These are phyloP conservation scores for Allophyes oxyacanthae DNA, from an alignment of 2,888 invertebrate genomes.

Conservation along the genomic window DNA sequence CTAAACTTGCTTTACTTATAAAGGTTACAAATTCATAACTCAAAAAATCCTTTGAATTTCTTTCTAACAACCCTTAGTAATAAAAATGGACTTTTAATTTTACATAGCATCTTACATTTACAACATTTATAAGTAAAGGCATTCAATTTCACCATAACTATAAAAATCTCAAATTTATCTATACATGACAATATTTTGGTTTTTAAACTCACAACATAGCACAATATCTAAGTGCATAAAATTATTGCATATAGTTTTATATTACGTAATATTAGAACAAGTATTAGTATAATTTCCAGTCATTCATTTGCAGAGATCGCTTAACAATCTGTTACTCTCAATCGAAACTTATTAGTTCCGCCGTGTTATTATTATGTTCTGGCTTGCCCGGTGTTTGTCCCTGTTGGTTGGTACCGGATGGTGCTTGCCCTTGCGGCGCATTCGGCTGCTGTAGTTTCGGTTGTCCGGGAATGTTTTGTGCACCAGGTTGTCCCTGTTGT, in stretches of 20 bases:
- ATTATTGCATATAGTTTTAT: conserved; percentile 59
- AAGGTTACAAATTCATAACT: conserved; percentile 37
- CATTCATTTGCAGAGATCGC: conserved; percentile 68
- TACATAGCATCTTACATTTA: conserved; percentile 37
- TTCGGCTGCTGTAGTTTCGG: conserved; percentile 62
- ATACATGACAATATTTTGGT: conserved; percentile 62
- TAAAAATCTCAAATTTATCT: conserved; percentile 56
- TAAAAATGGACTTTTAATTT: conserved; percentile 37
- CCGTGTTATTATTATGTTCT: conserved; percentile 89
- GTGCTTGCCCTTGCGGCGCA: conserved; percentile 62
- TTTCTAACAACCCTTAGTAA: conserved; percentile 8
- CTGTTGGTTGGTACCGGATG: conserved; percentile 60
- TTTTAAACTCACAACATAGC: conserved; percentile 57
- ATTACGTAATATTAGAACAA: conserved; percentile 56
- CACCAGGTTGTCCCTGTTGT: conserved; percentile 57
- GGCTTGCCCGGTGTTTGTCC: conserved; percentile 76
- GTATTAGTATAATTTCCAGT: conserved; percentile 63
- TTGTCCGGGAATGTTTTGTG: conserved; percentile 59
- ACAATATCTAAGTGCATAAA: conserved; percentile 57
- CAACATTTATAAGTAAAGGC: conserved; percentile 57
- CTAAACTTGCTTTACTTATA: conserved; percentile 50
- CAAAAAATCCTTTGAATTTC: conserved; percentile 7
- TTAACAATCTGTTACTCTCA: conserved; percentile 74
- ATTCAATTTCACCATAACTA: conserved; percentile 34
- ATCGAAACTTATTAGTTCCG: conserved; percentile 95